Percentiles rank a stretch among this genome's conserved stretches.
These are phyloP conservation scores for Mylabris sibirica DNA, from an alignment of 2,888 invertebrate genomes.

Conservation along the genomic window DNA sequence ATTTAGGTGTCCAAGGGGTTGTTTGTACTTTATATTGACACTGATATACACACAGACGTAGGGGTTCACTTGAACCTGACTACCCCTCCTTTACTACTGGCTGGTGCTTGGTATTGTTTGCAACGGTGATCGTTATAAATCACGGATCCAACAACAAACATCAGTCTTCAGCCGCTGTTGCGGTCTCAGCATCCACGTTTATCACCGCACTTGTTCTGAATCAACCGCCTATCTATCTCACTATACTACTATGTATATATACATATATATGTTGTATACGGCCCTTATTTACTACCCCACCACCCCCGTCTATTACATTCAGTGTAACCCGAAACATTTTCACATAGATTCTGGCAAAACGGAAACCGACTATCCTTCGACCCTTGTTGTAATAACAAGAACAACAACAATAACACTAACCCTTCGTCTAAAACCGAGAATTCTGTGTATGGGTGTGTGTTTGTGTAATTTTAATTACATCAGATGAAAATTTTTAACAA, in stretches of 20 bases:
- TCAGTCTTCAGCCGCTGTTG: conserved; percentile 57
- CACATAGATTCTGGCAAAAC: conserved; percentile 1
- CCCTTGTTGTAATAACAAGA: neutral
- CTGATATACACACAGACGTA: conserved; percentile 34
- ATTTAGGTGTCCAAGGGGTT: conserved; percentile 34
- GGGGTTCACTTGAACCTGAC: conserved; percentile 37
- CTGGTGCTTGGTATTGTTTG: conserved; percentile 50
- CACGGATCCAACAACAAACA: conserved; percentile 60
- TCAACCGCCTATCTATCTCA: conserved; percentile 60
- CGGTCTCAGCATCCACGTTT: conserved; percentile 59
- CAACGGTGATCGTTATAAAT: conserved; percentile 58
- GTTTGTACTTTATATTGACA: conserved; percentile 43
- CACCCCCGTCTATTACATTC: conserved; percentile 15
- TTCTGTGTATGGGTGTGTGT: too few relatives aligned
- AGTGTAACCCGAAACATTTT: neutral
- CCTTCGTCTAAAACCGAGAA: conserved; percentile 21
- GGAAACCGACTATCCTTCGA: conserved; percentile 23
- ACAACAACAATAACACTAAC: neutral
- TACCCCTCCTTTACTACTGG: conserved; percentile 7
- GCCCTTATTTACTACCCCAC: conserved; percentile 6
- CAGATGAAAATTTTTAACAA: conserved; percentile 24
- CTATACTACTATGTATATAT: too few relatives aligned
- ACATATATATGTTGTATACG: conserved; percentile 24
- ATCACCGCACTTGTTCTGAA: conserved; percentile 60
- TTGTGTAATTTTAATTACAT: conserved; percentile 41